phyloP scores from a whole-genome alignment of 1,140 invertebrate genomes.

The Caerostris extrusa region DNA sequence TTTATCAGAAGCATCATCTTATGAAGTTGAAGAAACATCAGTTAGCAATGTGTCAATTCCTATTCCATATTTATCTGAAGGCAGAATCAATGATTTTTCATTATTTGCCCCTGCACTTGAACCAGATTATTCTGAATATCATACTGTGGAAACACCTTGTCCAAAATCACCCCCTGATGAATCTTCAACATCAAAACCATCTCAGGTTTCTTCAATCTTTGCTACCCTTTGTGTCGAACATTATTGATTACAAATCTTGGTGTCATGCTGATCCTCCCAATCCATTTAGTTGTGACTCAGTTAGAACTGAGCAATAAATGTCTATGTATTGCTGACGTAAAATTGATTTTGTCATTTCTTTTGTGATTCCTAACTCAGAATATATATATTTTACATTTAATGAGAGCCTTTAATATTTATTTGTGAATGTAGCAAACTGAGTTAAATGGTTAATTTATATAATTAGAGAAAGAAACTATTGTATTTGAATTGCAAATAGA shows the following conservation, averaged over 20 bases:
- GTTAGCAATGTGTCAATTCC: not conserved
- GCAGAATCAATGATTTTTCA: not conserved
- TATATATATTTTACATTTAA: too few species aligned
- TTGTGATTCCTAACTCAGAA: too few species aligned
- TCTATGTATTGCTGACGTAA: too few species aligned
- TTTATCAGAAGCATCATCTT: not conserved
- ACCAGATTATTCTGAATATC: not conserved
- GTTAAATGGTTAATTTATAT: too few species aligned
- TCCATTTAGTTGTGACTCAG: not conserved
- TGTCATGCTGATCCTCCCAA: conserved; percentile 38
- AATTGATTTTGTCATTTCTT: too few species aligned
- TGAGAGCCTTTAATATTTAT: too few species aligned
- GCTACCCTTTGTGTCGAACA: not conserved
- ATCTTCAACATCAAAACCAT: conserved; percentile 61
- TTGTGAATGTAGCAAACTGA: too few species aligned
- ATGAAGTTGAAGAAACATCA: not conserved
- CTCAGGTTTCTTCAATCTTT: conserved; percentile 56
- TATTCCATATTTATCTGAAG: not conserved
- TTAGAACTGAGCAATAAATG: conserved; percentile 24
- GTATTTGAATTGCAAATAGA: too few species aligned
- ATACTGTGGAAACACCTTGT: conserved; percentile 37
- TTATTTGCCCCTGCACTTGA: not conserved
- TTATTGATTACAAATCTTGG: conserved; percentile 9
- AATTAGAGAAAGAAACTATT: too few species aligned
- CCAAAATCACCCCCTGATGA: conserved; percentile 77